Conservation (phyloP, 2,888 invertebrate species). For the Tenthredo scrophulariae region DNA sequence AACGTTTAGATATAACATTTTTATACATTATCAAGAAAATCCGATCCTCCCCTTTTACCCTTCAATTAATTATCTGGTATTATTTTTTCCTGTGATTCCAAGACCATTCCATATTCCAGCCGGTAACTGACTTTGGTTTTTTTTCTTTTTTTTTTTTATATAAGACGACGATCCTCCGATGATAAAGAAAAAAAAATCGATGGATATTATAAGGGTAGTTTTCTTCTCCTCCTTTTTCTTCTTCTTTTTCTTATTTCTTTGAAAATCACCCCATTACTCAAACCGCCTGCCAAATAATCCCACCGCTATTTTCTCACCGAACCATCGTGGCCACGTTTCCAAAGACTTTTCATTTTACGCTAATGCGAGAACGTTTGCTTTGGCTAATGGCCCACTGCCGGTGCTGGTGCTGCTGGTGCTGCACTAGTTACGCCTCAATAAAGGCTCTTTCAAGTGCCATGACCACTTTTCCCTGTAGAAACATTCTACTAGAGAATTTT, state of each 20-base stretch:
- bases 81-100: slow-evolving; percentile 78
- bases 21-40: not conserved
- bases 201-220: not conserved
- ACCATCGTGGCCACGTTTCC: not conserved
- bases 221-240: not conserved
- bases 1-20: not conserved
- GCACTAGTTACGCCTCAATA: slow-evolving; percentile 31
- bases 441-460: not conserved
- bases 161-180: not conserved
- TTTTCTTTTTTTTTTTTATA: not conserved
- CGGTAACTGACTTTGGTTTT: not conserved
- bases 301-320: not conserved
- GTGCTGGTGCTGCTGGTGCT: not conserved
- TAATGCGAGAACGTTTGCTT: slow-evolving; percentile 27
- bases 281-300: not conserved
- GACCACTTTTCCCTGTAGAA: not conserved
- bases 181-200: not conserved
- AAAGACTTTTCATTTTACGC: slow-evolving; percentile 42
- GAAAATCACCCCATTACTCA: slow-evolving; percentile 17
- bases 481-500: slow-evolving; percentile 8
- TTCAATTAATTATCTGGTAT: slow-evolving; percentile 64
- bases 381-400: slow-evolving; percentile 12
- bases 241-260: not conserved
- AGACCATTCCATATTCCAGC: slow-evolving; percentile 76
- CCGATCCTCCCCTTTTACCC: not conserved